Conservation (phyloP, 1,140 invertebrate species). For the Lucilia cuprina region DNA sequence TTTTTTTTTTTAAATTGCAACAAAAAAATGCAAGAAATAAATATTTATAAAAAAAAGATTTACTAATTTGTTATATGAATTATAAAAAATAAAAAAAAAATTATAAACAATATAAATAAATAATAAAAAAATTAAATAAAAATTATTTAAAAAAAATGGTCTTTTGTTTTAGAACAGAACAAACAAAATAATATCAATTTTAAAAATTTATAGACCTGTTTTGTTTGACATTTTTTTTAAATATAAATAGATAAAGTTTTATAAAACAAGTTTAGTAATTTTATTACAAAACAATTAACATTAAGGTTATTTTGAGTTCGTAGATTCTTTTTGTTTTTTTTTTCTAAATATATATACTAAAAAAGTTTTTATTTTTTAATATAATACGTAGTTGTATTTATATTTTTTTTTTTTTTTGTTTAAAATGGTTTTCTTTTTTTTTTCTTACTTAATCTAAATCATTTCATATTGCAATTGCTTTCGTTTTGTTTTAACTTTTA, state of each 20-base stretch:
- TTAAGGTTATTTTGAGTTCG: slow-evolving; percentile 9
- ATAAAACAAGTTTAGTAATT: slow-evolving; percentile 20
- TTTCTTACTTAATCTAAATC: slow-evolving; percentile 12
- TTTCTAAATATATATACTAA: slow-evolving; percentile 16
- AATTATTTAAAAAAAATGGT: not conserved
- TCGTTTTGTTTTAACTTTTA: slow-evolving; percentile 6
- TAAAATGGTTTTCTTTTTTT: not conserved
- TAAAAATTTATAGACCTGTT: not conserved
- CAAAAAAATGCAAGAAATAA: not conserved
- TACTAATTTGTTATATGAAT: not conserved
- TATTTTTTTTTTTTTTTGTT: no score
- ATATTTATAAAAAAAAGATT: not conserved
- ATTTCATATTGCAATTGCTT: slow-evolving; percentile 18
- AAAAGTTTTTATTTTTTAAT: not conserved
- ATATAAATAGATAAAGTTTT: not conserved
- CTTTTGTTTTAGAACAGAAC: not conserved
- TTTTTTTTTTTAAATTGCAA: not conserved
- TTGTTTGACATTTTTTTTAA: not conserved
- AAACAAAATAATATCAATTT: not conserved
- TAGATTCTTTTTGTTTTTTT: slow-evolving; percentile 1
- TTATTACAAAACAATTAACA: slow-evolving; percentile 15
- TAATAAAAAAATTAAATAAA: not conserved
- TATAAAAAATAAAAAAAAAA: not conserved
- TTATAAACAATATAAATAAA: not conserved
- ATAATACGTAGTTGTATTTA: slow-evolving; percentile 4